These are phyloP conservation scores for Coptodon rendalli DNA, from an alignment of 2,113 vertebrate genomes.

Conservation along the genomic window DNA sequence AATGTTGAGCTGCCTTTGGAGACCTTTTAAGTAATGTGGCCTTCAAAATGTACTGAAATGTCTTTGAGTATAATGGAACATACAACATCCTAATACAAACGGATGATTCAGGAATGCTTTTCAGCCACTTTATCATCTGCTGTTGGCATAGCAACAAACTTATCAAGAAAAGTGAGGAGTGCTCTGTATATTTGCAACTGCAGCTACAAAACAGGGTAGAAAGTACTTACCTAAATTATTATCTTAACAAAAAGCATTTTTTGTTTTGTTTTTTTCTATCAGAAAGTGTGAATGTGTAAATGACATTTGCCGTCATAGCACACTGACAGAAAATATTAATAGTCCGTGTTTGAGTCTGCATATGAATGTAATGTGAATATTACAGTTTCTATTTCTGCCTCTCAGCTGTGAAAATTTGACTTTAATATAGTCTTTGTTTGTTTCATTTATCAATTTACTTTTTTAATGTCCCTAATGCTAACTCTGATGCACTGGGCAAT, in stretches of 20 bases:
- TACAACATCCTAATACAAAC: not conserved
- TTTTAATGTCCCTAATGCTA: not conserved
- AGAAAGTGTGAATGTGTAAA: not conserved
- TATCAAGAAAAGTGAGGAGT: not conserved
- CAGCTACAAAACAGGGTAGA: not conserved
- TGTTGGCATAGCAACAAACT: constrained; percentile 35
- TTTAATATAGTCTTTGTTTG: not conserved
- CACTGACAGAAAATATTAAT: not conserved
- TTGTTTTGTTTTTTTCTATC: not conserved
- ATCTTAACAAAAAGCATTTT: not conserved
- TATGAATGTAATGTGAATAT: not conserved
- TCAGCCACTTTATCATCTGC: not conserved
- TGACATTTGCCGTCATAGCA: not conserved
- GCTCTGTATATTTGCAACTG: not conserved
- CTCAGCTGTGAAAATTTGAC: not conserved
- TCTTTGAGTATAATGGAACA: constrained; percentile 4
- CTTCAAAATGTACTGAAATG: not conserved
- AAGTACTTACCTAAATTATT: not conserved
- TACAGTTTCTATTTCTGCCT: not conserved
- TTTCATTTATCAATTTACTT: not conserved
- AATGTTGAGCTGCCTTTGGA: constrained; percentile 11
- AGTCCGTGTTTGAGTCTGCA: not conserved
- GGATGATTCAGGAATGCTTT: not conserved
- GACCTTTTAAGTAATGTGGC: constrained; percentile 1
- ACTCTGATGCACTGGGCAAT: not conserved